Base-by-base conservation (phyloP, 2,888 invertebrate genomes). In the Epirrhoe tristata region DNA sequence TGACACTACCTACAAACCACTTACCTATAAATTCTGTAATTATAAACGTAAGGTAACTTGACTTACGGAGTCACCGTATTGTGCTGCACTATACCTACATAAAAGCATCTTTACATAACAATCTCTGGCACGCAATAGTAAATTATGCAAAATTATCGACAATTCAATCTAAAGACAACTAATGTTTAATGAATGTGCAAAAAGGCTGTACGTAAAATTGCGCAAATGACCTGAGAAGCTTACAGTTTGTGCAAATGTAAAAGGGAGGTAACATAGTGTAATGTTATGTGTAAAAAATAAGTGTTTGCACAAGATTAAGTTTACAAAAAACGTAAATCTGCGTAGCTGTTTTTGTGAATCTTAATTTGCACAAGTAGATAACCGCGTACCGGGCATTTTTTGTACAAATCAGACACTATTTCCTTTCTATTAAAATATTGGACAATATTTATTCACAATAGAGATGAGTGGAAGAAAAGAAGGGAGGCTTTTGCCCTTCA, bases 141-240 rank as follows among this genome's bases (percentile, higher is more conserved):
- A 60, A 56, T 46, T 61, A 48, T 36, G 39, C 53, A 59, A 56
- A 63, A 59, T 54, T 51, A 68, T 68, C 61, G 50, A 51, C 58
- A 58, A 31, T 55, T 52, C 7, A 24, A 67, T 56, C 58, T 63
- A 43, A 16, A 52, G 12, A 43, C 4, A 10, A 10, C 39, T 43
- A 43, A 34, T 3, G 39, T 43, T 43, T 5, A 43, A 43, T 10
- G 39, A 4, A 43, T 43, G 39, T 12, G 12, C 39, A 43, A 43
- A 43, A 7, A 39, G 36, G 6, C 39, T 43, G 8, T 36, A 12
- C 39, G 12, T 12, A 43, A 5, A 4, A 12, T 43, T 43, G 39
- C 39, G 39, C 39, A 43, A 43, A 12, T 7, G 7, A 39, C 5
- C 7, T 43, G 12, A 3, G 7, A 4, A 39, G 10, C 39, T 39